phyloP scores from a whole-genome alignment of 2,797 vertebrate genomes.

The Peromyscus nudipes region DNA sequence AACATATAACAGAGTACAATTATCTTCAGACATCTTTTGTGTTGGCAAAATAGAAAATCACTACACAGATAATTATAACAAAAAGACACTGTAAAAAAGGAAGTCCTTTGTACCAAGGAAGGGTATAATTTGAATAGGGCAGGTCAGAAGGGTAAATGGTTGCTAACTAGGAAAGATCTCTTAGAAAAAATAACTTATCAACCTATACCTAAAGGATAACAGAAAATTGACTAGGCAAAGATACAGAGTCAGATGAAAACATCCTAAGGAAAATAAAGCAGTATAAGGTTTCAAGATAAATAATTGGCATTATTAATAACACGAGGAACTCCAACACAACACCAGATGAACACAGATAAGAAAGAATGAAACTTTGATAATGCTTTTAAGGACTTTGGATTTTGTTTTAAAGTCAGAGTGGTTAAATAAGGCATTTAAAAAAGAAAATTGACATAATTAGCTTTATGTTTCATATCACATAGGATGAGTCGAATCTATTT shows the following conservation, averaged over 20 bases:
- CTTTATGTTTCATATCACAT: neutral
- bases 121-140: neutral
- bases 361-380: neutral
- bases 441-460: neutral
- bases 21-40: neutral
- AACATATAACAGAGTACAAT: neutral
- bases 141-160: neutral
- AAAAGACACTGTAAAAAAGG: neutral
- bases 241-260: neutral
- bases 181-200: conserved; percentile 22
- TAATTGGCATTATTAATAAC: neutral
- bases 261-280: neutral
- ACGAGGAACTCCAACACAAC: neutral
- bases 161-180: neutral
- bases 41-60: conserved; percentile 2
- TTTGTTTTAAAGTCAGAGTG: conserved; percentile 16
- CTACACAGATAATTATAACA: neutral
- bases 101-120: neutral
- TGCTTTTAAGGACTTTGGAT: neutral
- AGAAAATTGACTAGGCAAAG: neutral
- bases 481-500: neutral
- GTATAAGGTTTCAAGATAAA: neutral
- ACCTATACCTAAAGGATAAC: neutral
- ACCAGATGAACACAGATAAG: neutral
- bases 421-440: neutral